Evolutionary conservation across 2,797 vertebrate genomes (phyloP).

Genomic region (Microcaecilia unicolor): DNA sequence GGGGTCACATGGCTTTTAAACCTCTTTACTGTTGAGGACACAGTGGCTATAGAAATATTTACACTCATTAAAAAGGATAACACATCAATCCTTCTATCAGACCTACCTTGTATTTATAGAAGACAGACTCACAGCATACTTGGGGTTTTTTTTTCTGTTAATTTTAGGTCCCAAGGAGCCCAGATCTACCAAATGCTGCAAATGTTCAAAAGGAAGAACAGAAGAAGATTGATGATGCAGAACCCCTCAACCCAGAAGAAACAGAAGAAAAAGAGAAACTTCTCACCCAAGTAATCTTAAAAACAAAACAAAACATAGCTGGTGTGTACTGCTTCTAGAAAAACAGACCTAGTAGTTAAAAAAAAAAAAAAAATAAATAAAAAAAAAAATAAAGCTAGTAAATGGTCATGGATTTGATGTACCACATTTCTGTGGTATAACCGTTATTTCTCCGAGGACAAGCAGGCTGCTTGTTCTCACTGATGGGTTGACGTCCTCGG

Average conservation of each 20-base stretch:
- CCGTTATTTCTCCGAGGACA: too few relatives aligned
- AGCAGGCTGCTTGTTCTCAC: too few relatives aligned
- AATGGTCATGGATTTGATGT: too few relatives aligned
- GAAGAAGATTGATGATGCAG: constrained; percentile 74
- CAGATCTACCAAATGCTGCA: constrained; percentile 68
- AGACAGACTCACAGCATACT: constrained; percentile 7
- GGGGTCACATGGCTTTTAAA: not conserved
- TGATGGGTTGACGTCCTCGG: too few relatives aligned
- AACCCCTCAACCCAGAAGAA: constrained; percentile 64
- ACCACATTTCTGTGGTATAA: too few relatives aligned
- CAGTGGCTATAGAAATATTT: not conserved
- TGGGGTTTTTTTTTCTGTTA: constrained; percentile 3
- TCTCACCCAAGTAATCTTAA: constrained; percentile 71
- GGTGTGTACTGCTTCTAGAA: not conserved
- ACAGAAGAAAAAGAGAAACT: constrained; percentile 77
- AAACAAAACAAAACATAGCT: not conserved
- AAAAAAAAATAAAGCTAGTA: too few relatives aligned
- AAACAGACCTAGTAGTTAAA: not conserved
- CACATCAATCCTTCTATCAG: too few relatives aligned
- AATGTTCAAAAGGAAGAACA: constrained; percentile 74
- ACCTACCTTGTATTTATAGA: constrained; percentile 3
- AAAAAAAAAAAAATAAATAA: too few relatives aligned
- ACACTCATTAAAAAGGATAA: too few relatives aligned
- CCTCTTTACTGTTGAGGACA: not conserved
- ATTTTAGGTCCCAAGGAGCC: constrained; percentile 66